A percentile compares a stretch with the other conserved stretches of the same genome.
phyloP scores from a whole-genome alignment of 1,140 invertebrate species.

The Ganaspis sp. region DNA sequence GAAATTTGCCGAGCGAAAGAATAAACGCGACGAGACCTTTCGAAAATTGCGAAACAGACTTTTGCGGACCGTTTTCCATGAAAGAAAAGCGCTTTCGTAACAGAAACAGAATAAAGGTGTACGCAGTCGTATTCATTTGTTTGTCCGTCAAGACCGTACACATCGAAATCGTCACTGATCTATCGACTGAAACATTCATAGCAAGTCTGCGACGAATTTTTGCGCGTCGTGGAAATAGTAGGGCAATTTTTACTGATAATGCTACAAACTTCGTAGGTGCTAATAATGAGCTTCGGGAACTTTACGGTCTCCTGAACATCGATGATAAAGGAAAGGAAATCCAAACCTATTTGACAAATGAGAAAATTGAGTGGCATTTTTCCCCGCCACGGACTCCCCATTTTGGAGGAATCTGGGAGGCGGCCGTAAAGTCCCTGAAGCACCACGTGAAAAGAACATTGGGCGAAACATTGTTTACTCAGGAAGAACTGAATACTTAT shows the following conservation, averaged over 20 bases:
- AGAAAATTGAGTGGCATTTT: slow-evolving; percentile 21
- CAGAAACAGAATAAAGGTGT: slow-evolving; percentile 19
- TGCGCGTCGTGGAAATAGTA: slow-evolving; percentile 53
- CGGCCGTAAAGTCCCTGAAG: slow-evolving; percentile 28
- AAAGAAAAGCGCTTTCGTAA: slow-evolving; percentile 35
- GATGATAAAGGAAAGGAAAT: too few relatives aligned
- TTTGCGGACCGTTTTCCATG: slow-evolving; percentile 28
- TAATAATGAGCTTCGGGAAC: too few relatives aligned
- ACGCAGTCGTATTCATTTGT: slow-evolving; percentile 39
- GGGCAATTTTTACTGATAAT: slow-evolving; percentile 49
- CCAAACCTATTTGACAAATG: background rate
- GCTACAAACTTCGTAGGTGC: too few relatives aligned
- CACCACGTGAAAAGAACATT: slow-evolving; percentile 13
- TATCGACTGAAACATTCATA: slow-evolving; percentile 49
- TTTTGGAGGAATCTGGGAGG: slow-evolving; percentile 33
- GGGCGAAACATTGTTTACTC: background rate
- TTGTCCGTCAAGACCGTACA: slow-evolving; percentile 53
- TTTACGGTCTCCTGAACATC: too few relatives aligned
- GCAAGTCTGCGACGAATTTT: slow-evolving; percentile 62
- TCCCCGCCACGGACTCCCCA: background rate
- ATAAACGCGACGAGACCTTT: slow-evolving; percentile 24
- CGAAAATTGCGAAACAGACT: slow-evolving; percentile 35
- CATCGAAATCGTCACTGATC: slow-evolving; percentile 57
- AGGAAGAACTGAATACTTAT: too few relatives aligned
- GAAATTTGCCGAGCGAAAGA: slow-evolving; percentile 34